phyloP scores from a whole-genome alignment of 1,140 invertebrate species.

The Pseudobourletiella spinata region DNA sequence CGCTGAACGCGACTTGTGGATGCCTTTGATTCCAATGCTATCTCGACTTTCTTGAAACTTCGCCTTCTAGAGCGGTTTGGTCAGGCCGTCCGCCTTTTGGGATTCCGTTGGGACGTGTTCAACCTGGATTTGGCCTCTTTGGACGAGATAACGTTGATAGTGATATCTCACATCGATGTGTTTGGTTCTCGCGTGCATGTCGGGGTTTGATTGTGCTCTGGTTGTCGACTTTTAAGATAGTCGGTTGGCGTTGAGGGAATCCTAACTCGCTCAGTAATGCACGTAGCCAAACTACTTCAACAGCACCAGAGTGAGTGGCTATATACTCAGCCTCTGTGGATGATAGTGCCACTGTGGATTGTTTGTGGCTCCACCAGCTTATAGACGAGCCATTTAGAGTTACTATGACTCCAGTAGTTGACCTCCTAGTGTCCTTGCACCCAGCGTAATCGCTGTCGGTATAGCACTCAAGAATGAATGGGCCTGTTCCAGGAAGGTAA shows the following conservation, averaged over 20 bases:
- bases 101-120: too few species aligned
- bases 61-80: too few species aligned
- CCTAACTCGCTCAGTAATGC: conserved; percentile 15
- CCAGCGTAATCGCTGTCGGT: conserved; percentile 6
- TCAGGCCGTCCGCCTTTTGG: too few species aligned
- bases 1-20: too few species aligned
- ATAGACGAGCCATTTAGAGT: not conserved
- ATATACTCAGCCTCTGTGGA: not conserved
- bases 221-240: conserved; percentile 25
- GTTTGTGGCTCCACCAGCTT: not conserved
- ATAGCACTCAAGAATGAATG: not conserved
- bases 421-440: not conserved
- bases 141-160: too few species aligned
- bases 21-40: too few species aligned
- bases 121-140: too few species aligned
- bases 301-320: too few species aligned
- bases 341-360: not conserved
- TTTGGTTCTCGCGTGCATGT: conserved; percentile 34
- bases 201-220: conserved; percentile 37
- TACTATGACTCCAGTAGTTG: too few species aligned
- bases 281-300: conserved; percentile 37
- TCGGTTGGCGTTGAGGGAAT: conserved; percentile 5
- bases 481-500: not conserved
- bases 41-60: too few species aligned
- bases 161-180: conserved; percentile 37